Evolutionary conservation across 2,888 invertebrate genomes (phyloP).

Genomic region (Clivina fossor): DNA sequence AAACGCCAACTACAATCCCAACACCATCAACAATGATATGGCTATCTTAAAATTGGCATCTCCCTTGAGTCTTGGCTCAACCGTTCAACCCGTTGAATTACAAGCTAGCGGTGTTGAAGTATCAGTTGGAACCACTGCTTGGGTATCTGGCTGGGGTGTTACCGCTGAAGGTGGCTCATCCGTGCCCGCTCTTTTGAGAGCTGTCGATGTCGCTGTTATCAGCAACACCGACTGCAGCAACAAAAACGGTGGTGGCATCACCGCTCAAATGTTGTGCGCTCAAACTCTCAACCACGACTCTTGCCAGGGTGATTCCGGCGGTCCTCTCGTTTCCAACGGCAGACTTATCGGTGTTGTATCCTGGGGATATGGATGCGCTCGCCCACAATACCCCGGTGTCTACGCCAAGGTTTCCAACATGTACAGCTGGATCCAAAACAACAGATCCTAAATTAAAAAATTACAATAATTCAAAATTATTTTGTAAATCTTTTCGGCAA

Average conservation of each 20-base stretch:
- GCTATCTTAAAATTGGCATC: constrained; percentile 14
- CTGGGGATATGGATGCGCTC: constrained; percentile 21
- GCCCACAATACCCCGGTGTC: constrained; percentile 20
- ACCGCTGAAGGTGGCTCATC: background rate
- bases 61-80: background rate
- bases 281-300: constrained; percentile 7
- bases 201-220: constrained; percentile 2
- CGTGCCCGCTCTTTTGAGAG: background rate
- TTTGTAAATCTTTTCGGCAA: no score
- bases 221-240: background rate
- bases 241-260: background rate
- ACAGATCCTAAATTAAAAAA: no score
- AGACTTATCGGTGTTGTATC: constrained; percentile 21
- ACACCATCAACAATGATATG: constrained; percentile 3
- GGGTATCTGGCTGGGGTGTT: constrained; percentile 19
- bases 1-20: constrained; percentile 5
- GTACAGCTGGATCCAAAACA: constrained; percentile 16
- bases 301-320: constrained; percentile 25
- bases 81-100: background rate
- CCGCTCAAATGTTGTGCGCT: constrained; percentile 10
- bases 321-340: constrained; percentile 15
- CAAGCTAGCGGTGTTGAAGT: background rate
- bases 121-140: background rate
- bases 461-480: no score
- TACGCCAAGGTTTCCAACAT: constrained; percentile 16